These are phyloP conservation scores for Brachyptera putata DNA, from an alignment of 2,888 invertebrate genomes.

Conservation along the genomic window DNA sequence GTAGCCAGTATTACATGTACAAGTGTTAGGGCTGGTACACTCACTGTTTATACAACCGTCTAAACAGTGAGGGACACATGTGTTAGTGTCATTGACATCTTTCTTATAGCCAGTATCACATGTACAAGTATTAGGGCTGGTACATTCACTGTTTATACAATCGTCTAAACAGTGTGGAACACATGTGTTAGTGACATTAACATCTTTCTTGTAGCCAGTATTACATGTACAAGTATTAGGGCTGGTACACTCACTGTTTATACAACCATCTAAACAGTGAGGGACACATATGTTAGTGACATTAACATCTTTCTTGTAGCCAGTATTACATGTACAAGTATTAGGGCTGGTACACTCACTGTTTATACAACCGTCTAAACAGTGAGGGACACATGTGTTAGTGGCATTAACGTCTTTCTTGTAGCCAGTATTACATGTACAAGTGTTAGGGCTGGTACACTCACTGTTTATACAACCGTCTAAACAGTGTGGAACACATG, in stretches of 20 bases:
- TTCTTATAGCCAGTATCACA: constrained; percentile 34
- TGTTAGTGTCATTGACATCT: constrained; percentile 7
- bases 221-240: constrained; percentile 7
- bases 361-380: constrained; percentile 44
- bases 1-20: constrained; percentile 33
- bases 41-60: constrained; percentile 23
- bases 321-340: constrained; percentile 34
- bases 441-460: neutral
- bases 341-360: constrained; percentile 44
- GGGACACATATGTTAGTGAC: constrained; percentile 42
- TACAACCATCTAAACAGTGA: constrained; percentile 39
- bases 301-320: constrained; percentile 11
- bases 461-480: constrained; percentile 5
- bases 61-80: constrained; percentile 23
- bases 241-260: constrained; percentile 33
- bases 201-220: neutral
- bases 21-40: constrained; percentile 30
- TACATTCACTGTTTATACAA: constrained; percentile 51
- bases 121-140: constrained; percentile 48
- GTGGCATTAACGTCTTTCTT: constrained; percentile 13
- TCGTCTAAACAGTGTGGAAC: constrained; percentile 35
- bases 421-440: constrained; percentile 17
- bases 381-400: constrained; percentile 61
- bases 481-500: constrained; percentile 21
- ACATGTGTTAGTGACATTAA: constrained; percentile 34